Base-by-base conservation (phyloP, 2,888 invertebrate genomes). In the Leptopilina syphax region DNA sequence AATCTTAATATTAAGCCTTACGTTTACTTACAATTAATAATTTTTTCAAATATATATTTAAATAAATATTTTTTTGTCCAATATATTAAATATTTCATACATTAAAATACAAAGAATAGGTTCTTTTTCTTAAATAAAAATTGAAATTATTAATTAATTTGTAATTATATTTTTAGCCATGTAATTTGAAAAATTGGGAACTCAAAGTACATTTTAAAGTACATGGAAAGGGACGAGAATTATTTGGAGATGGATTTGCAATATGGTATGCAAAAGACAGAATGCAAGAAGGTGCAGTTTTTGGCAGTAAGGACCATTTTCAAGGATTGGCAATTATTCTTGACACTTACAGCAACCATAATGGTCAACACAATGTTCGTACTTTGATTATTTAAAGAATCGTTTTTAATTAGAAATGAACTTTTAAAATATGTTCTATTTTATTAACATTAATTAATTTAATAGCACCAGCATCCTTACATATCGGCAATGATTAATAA, bases 261-360 rank as follows among this genome's bases (percentile, higher is more conserved):
- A 95, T 99, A 88, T 99, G 99, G 99, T 99, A 98, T 92, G 94
- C 95, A 0, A 95, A 94, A 88, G 97, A 97, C 80, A 93, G 96
- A 78, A 96, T 97, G 96, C 92, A 94, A 82, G 86, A 92, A 0
- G 99, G 99, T 0, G 95, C 96, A 0, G 98, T 99, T 5, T 99
- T 99, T 93, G 99, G 99, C 18, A 98, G 96, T 91, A 96, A 95
- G 89, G 98, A 99, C 92, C 95, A 94, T 89, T 99, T 98, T 92
- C 94, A 95, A 85, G 96, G 99, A 0, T 93, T 99, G 60, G 98
- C 96, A 5, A 94, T 99, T 60, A 96, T 99, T 90, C 92, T 99
- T 82, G 99, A 99, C 89, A 99, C 99, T 0, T 99, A 99, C 92
- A 99, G 98, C 92, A 99, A 99, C 92, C 99, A 99, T 89, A 99